phyloP scores from a whole-genome alignment of 1,140 invertebrate genomes.

The Bombus fervidus region DNA sequence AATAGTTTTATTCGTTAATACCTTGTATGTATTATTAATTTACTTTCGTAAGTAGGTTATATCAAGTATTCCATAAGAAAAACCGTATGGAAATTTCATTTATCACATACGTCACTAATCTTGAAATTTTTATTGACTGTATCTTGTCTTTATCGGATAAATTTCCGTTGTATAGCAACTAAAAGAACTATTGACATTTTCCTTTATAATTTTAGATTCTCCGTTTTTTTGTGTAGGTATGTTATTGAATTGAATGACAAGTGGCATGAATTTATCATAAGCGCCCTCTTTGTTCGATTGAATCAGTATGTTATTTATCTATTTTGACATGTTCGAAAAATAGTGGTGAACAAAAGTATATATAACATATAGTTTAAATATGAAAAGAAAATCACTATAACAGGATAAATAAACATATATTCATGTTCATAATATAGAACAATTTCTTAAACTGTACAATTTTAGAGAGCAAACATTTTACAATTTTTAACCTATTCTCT shows the following conservation, averaged over 20 bases:
- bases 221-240: slow-evolving; percentile 11
- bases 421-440: neutral
- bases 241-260: slow-evolving; percentile 22
- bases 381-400: neutral
- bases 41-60: slow-evolving; percentile 12
- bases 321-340: neutral
- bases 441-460: neutral
- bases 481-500: slow-evolving; percentile 5
- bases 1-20: neutral
- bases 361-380: neutral
- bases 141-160: neutral
- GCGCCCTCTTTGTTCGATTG: neutral
- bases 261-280: neutral
- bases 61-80: neutral
- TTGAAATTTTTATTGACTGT: neutral
- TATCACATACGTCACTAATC: too few species aligned
- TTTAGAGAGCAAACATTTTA: neutral
- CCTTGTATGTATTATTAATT: neutral
- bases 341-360: neutral
- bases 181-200: neutral
- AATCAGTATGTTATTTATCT: slow-evolving; percentile 2
- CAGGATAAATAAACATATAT: neutral
- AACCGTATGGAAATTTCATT: neutral
- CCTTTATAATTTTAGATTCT: slow-evolving; percentile 14
- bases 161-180: neutral